phyloP scores from a whole-genome alignment of 2,888 invertebrate species.

The Azorinus chamasolen region DNA sequence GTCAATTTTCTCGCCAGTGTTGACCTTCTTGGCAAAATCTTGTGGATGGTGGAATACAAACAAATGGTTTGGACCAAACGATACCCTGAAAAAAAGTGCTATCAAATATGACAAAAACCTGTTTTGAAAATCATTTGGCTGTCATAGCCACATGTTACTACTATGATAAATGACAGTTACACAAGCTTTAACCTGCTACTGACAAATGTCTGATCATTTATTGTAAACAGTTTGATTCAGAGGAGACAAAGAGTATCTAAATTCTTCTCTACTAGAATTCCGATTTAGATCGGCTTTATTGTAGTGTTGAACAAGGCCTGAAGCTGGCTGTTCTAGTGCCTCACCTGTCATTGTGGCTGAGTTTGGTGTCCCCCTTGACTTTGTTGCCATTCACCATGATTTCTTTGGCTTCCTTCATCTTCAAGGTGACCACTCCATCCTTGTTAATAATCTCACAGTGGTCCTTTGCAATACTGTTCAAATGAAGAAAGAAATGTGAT shows the following conservation, averaged over 20 bases:
- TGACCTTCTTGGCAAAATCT: conserved; percentile 77
- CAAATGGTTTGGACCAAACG: conserved; percentile 84
- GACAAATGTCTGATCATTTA: too few relatives aligned
- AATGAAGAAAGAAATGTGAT: not conserved
- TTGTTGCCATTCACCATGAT: conserved; percentile 82
- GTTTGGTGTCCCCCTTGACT: conserved; percentile 72
- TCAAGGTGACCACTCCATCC: conserved; percentile 77
- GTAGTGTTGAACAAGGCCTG: too few relatives aligned
- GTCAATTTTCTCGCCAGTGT: conserved; percentile 72
- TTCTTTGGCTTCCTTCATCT: conserved; percentile 77
- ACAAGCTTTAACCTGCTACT: too few relatives aligned
- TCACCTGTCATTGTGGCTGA: conserved; percentile 83
- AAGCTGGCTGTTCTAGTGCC: too few relatives aligned
- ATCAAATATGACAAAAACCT: conserved; percentile 9
- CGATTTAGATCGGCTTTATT: too few relatives aligned
- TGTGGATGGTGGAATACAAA: conserved; percentile 85
- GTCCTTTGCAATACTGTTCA: conserved; percentile 80
- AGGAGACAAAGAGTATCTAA: too few relatives aligned
- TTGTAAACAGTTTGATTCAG: too few relatives aligned
- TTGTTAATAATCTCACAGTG: conserved; percentile 81
- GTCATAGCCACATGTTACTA: not conserved
- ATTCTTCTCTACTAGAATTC: too few relatives aligned
- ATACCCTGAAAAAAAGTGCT: conserved; percentile 75
- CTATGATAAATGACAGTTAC: conserved; percentile 16
- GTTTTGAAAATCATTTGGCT: not conserved